Evolutionary conservation across 1,140 invertebrate genomes (phyloP).

Genomic region (Pristionchus pacificus): DNA sequence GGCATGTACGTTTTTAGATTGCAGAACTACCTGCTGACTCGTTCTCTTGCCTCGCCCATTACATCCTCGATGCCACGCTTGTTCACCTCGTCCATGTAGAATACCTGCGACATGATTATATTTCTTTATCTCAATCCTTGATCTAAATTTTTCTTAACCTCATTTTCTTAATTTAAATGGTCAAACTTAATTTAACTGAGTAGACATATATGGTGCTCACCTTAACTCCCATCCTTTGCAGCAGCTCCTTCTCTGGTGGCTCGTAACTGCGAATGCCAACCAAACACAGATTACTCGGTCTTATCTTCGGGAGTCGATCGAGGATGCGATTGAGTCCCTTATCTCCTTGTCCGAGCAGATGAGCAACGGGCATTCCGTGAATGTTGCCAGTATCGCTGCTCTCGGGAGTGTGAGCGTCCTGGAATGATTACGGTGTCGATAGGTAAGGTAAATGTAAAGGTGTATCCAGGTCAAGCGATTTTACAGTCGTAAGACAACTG

Average conservation of each 20-base stretch:
- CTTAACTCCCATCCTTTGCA: not conserved
- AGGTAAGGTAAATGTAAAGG: constrained; percentile 3
- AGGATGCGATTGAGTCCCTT: constrained; percentile 34
- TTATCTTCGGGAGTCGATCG: constrained; percentile 43
- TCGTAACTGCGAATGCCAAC: constrained; percentile 47
- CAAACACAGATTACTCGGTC: constrained; percentile 41
- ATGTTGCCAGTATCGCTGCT: constrained; percentile 40
- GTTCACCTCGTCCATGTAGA: constrained; percentile 45
- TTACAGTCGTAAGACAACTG: too few relatives aligned
- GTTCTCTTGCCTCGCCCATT: constrained; percentile 42
- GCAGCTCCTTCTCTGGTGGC: constrained; percentile 29
- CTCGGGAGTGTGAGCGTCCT: constrained; percentile 46
- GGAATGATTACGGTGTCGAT: constrained; percentile 18
- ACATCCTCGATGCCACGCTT: constrained; percentile 37
- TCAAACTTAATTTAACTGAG: too few relatives aligned
- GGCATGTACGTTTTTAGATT: not conserved
- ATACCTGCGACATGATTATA: constrained; percentile 42
- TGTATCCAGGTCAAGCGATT: too few relatives aligned
- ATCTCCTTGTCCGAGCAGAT: constrained; percentile 46
- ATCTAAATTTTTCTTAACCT: not conserved
- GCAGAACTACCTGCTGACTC: constrained; percentile 24
- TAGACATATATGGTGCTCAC: too few relatives aligned
- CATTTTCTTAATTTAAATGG: too few relatives aligned
- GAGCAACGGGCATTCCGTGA: constrained; percentile 47
- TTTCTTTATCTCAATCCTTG: too few relatives aligned